phyloP scores from a whole-genome alignment of 2,797 vertebrate genomes.

The Sternotherus odoratus region DNA sequence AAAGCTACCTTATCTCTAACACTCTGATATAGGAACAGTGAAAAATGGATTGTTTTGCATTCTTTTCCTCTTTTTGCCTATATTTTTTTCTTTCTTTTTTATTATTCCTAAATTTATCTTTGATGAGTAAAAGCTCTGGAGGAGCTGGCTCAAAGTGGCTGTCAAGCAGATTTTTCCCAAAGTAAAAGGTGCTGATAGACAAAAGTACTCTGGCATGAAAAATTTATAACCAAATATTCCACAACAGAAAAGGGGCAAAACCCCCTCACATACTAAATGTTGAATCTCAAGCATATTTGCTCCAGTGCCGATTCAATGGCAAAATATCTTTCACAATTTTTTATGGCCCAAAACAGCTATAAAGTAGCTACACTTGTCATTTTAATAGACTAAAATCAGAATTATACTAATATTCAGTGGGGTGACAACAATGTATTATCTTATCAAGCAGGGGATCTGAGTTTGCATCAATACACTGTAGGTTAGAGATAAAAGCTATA shows the following conservation, averaged over 20 bases:
- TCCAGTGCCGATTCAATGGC: conserved; percentile 65
- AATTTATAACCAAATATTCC: conserved; percentile 71
- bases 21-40: not conserved
- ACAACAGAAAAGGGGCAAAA: conserved; percentile 61
- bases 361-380: conserved; percentile 79
- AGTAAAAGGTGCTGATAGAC: conserved; percentile 71
- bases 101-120: conserved; percentile 36
- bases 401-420: conserved; percentile 76
- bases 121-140: conserved; percentile 48
- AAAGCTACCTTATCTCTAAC: not conserved
- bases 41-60: not conserved
- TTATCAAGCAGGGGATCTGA: conserved; percentile 75
- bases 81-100: not conserved
- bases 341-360: conserved; percentile 76
- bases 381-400: conserved; percentile 78
- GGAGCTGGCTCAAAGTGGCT: conserved; percentile 63
- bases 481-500: conserved; percentile 30
- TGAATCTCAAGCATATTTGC: conserved; percentile 66
- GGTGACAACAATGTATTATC: conserved; percentile 77
- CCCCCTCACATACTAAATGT: conserved; percentile 51
- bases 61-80: not conserved
- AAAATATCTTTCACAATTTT: conserved; percentile 80
- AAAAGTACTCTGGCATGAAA: conserved; percentile 73
- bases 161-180: conserved; percentile 54
- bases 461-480: conserved; percentile 49